Base-by-base conservation (phyloP, 2,113 vertebrate species). In the Camelus bactrianus region DNA sequence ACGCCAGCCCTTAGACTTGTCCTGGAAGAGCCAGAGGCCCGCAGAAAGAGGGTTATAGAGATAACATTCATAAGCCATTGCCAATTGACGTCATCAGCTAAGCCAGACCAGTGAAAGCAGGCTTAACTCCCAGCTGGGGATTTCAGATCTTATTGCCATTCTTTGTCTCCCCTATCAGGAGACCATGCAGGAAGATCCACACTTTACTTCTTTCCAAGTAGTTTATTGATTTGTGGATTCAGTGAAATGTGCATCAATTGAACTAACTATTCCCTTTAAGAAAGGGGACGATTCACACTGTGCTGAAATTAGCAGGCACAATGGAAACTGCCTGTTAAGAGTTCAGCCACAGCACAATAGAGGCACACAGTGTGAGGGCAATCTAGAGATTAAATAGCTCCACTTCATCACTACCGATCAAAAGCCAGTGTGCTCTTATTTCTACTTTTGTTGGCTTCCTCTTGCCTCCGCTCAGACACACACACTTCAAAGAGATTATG, bases 191-290 rank as follows among this genome's bases (percentile, higher is more conserved):
- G 42, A 95, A 88, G 85, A 96, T 97, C 97, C 92, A 90, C 85
- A 95, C 77, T 93, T 90, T 97, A 81, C 92, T 93, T 94, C 96
- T 97, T 96, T 97, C 97, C 93, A 96, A 97, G 97, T 96, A 86
- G 95, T 83, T 14, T 0, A 97, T 82, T 93, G 94, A 97, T 97
- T 67, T 97, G 95, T 97, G 90, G 95, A 96, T 75, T 91, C 97
- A 96, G 72, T 94, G 91, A 98, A 98, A 98, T 19, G 58, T 81
- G 69, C 91, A 95, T 89, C 92, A 85, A 91, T 67, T 48, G 30
- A 97, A 95, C 28, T 95, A 98, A 89, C 35, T 7, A 16, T 96
- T 96, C 95, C 86, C 28, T 88, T 96, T 90, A 96, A 98, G 96
- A 79, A 76, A 94, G 48, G 83, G 19, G 8, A 60, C 26, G 54